Evolutionary conservation across 2,113 vertebrate genomes (phyloP).

Genomic region (Bubalus kerabau): DNA sequence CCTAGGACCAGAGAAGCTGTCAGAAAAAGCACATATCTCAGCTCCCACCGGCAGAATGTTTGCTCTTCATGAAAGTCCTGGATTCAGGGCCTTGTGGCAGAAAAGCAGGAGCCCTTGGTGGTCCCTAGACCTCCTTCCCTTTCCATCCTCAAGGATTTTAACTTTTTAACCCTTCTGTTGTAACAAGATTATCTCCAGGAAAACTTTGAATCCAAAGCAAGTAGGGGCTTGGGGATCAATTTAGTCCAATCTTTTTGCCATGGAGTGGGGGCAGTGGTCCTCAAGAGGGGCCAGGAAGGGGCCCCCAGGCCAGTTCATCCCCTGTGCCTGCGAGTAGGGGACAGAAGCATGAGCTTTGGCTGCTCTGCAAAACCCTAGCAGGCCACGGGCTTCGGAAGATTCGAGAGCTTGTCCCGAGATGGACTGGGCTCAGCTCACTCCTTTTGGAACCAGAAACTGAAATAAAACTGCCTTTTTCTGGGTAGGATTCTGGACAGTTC

Average conservation of each 20-base stretch:
- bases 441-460: conserved; percentile 36
- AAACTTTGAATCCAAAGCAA: background rate
- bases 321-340: background rate
- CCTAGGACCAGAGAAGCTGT: background rate
- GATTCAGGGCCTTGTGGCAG: background rate
- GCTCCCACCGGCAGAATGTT: background rate
- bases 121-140: no score
- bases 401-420: background rate
- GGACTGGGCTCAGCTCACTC: background rate
- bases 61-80: background rate
- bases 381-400: background rate
- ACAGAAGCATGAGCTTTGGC: accelerated
- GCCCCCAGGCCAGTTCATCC: background rate
- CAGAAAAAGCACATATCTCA: background rate
- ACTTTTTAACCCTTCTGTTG: background rate
- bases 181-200: background rate
- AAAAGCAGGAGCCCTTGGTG: background rate
- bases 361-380: background rate
- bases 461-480: conserved; percentile 61
- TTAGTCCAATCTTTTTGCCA: background rate
- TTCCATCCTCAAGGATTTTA: background rate
- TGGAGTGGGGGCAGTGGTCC: background rate
- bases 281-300: background rate
- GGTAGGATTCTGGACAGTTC: conserved; percentile 58
- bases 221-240: background rate